Conservation (phyloP, 2,113 vertebrate species). For the Stegostoma tigrinum region DNA sequence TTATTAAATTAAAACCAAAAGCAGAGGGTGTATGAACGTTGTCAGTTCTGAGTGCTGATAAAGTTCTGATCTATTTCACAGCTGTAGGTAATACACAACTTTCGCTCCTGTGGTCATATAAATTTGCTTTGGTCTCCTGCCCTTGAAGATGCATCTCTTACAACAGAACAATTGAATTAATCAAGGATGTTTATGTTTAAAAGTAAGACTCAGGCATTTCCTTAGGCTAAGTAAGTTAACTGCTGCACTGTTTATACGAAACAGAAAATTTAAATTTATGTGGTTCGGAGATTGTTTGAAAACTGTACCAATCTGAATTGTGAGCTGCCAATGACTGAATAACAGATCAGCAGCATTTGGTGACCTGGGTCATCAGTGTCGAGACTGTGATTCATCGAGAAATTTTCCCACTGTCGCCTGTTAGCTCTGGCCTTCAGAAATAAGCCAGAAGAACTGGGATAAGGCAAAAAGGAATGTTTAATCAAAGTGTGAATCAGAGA, state of each 20-base stretch:
- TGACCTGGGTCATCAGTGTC: too few species aligned
- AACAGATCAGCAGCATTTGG: neutral
- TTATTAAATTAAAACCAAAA: neutral
- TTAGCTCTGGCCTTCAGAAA: neutral
- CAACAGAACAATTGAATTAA: neutral
- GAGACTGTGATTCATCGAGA: too few species aligned
- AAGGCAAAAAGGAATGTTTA: neutral
- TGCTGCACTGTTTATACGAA: neutral
- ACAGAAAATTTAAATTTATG: neutral
- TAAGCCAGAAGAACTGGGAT: neutral
- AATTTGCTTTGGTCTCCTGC: neutral
- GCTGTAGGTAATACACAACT: neutral
- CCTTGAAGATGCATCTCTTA: neutral
- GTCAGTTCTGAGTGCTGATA: neutral
- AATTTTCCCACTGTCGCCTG: too few species aligned
- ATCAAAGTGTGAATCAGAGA: neutral
- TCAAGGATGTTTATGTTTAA: neutral
- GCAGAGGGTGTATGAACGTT: neutral
- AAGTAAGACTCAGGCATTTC: neutral
- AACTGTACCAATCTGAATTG: neutral
- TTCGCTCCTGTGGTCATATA: neutral
- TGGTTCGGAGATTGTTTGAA: neutral
- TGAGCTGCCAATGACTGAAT: neutral
- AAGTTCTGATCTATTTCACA: neutral
- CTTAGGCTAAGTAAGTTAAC: neutral